phyloP scores from a whole-genome alignment of 2,113 vertebrate genomes.

The Collichthys lucidus region DNA sequence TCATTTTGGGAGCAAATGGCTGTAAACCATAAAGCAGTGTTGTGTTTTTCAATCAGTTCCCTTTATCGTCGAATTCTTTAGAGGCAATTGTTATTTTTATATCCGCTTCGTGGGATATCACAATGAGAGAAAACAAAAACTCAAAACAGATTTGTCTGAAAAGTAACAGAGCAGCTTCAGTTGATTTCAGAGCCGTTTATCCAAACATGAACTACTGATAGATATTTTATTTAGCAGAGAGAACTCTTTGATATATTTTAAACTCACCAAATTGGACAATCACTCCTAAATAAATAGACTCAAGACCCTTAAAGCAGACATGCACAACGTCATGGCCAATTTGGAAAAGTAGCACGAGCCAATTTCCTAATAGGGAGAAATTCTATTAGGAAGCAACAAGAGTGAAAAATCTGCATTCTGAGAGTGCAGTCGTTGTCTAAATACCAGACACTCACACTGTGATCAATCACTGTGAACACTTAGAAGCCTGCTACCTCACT shows the following conservation, averaged over 20 bases:
- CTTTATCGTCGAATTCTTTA: slow-evolving; percentile 14
- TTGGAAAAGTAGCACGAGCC: slow-evolving; percentile 38
- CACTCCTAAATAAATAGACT: slow-evolving; percentile 28
- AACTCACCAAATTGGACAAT: slow-evolving; percentile 46
- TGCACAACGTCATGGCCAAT: slow-evolving; percentile 42
- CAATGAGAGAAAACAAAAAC: background rate
- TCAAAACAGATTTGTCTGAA: slow-evolving; percentile 29
- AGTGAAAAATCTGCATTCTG: slow-evolving; percentile 44
- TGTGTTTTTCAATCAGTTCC: slow-evolving; percentile 17
- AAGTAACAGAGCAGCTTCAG: slow-evolving; percentile 1
- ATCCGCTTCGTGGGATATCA: slow-evolving; percentile 10
- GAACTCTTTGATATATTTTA: slow-evolving; percentile 21
- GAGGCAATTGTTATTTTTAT: slow-evolving; percentile 14
- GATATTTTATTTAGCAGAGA: no score
- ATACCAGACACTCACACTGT: slow-evolving; percentile 55
- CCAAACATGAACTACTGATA: slow-evolving; percentile 10
- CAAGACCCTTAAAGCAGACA: slow-evolving; percentile 30
- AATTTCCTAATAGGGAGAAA: slow-evolving; percentile 58
- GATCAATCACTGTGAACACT: slow-evolving; percentile 73
- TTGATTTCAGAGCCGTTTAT: slow-evolving; percentile 19
- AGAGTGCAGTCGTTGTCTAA: slow-evolving; percentile 61
- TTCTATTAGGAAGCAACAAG: slow-evolving; percentile 50
- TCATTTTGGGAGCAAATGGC: slow-evolving; percentile 16
- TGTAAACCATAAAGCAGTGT: background rate
- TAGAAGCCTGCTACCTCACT: slow-evolving; percentile 43